Conservation (phyloP, 2,888 invertebrate genomes). For the Habroteleia sp. region DNA sequence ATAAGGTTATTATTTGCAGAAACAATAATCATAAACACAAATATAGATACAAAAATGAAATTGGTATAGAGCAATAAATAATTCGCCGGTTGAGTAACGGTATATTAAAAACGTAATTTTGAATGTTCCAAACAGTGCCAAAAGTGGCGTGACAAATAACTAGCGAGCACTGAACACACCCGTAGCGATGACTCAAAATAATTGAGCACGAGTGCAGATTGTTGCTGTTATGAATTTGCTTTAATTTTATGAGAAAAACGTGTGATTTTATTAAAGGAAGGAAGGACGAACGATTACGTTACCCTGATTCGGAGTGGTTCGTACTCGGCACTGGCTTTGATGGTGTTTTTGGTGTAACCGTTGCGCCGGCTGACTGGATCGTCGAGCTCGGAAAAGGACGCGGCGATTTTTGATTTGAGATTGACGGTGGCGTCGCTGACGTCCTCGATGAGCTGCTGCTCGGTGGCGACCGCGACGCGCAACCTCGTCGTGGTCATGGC, state of each 20-base stretch:
- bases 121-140: too few relatives aligned
- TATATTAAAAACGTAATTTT: too few relatives aligned
- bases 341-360: slow-evolving; percentile 66
- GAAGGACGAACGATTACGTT: slow-evolving; percentile 64
- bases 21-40: too few relatives aligned
- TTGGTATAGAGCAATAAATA: too few relatives aligned
- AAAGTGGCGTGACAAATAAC: too few relatives aligned
- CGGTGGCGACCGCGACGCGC: slow-evolving; percentile 45
- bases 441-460: slow-evolving; percentile 41
- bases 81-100: too few relatives aligned
- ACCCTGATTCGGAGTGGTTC: slow-evolving; percentile 66
- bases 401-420: slow-evolving; percentile 36
- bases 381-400: slow-evolving; percentile 51
- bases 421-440: slow-evolving; percentile 12
- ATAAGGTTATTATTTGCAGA: too few relatives aligned
- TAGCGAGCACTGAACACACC: slow-evolving; percentile 23
- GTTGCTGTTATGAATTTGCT: too few relatives aligned
- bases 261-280: neutral
- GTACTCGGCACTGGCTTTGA: slow-evolving; percentile 64
- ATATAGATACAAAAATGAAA: too few relatives aligned
- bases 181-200: slow-evolving; percentile 10
- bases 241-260: too few relatives aligned
- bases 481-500: slow-evolving; percentile 52
- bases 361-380: slow-evolving; percentile 66
- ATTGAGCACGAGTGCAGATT: too few relatives aligned